Conservation (phyloP, 1,140 invertebrate species). For the Leptestheria dahalacensis region DNA sequence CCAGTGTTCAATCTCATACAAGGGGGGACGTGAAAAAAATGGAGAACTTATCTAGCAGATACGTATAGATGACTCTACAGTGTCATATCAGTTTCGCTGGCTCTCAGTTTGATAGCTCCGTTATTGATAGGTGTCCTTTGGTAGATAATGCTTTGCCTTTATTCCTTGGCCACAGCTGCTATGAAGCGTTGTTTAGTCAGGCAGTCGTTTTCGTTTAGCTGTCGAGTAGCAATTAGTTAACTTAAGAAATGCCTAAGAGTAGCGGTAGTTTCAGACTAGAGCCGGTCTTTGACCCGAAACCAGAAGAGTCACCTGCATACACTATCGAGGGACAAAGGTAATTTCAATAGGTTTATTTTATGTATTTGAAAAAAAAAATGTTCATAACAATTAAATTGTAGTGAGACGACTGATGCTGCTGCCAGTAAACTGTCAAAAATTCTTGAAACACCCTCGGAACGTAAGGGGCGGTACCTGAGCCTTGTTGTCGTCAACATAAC, state of each 20-base stretch:
- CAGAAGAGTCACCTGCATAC: background rate
- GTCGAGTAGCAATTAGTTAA: no score
- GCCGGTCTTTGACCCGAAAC: background rate
- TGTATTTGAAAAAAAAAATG: no score
- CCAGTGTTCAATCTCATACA: no score
- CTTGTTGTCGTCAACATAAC: conserved; percentile 75
- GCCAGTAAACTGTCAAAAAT: conserved; percentile 10
- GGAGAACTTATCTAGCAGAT: no score
- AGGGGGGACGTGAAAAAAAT: no score
- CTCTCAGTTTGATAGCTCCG: background rate
- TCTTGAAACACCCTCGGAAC: conserved; percentile 49
- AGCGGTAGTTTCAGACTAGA: background rate
- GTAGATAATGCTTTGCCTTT: background rate
- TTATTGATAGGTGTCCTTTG: background rate
- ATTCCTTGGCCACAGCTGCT: no score
- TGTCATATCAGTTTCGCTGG: background rate
- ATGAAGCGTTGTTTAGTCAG: no score
- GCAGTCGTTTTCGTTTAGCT: no score
- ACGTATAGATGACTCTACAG: no score
- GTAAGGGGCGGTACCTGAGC: conserved; percentile 54
- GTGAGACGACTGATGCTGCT: background rate
- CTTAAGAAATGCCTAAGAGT: background rate
- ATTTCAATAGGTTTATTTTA: no score
- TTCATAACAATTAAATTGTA: no score
- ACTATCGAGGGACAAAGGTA: background rate